A percentile compares a stretch with the other conserved stretches of the same genome.
Conservation (phyloP, 1,140 invertebrate genomes). For the Drosophila bocqueti region DNA sequence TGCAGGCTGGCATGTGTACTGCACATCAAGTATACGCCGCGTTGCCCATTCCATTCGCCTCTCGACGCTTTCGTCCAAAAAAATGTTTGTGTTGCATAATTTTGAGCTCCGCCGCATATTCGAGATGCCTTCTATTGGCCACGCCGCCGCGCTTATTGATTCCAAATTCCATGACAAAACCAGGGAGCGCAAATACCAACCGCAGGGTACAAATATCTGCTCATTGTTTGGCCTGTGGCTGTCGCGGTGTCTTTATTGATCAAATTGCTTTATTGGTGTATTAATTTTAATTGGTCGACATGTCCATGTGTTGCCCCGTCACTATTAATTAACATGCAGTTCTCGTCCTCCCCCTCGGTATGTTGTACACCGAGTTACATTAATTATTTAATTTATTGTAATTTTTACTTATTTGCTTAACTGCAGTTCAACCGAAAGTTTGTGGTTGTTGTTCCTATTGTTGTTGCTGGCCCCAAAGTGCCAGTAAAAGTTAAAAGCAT, state of each 20-base stretch:
- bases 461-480: constrained; percentile 36
- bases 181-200: constrained; percentile 13
- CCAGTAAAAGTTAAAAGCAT: constrained; percentile 54
- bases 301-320: constrained; percentile 48
- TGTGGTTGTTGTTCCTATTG: constrained; percentile 1
- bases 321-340: constrained; percentile 71
- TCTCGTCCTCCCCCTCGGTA: constrained; percentile 19
- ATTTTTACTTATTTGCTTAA: constrained; percentile 45
- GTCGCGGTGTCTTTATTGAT: constrained; percentile 59
- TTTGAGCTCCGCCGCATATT: constrained; percentile 33
- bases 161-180: constrained; percentile 27
- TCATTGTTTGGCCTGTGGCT: constrained; percentile 42
- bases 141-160: constrained; percentile 15
- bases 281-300: constrained; percentile 74
- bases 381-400: constrained; percentile 60
- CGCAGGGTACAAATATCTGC: constrained; percentile 47
- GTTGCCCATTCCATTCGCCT: neutral
- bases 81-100: constrained; percentile 49
- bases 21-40: constrained; percentile 49
- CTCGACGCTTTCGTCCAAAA: constrained; percentile 8
- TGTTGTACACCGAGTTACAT: constrained; percentile 47
- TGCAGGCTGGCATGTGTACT: constrained; percentile 25
- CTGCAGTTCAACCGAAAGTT: constrained; percentile 35
- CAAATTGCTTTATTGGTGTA: constrained; percentile 69
- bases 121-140: constrained; percentile 17